A percentile compares a stretch with the other conserved stretches of the same genome.
Conservation (phyloP, 1,140 invertebrate genomes). For the Elymnias hypermnestra region DNA sequence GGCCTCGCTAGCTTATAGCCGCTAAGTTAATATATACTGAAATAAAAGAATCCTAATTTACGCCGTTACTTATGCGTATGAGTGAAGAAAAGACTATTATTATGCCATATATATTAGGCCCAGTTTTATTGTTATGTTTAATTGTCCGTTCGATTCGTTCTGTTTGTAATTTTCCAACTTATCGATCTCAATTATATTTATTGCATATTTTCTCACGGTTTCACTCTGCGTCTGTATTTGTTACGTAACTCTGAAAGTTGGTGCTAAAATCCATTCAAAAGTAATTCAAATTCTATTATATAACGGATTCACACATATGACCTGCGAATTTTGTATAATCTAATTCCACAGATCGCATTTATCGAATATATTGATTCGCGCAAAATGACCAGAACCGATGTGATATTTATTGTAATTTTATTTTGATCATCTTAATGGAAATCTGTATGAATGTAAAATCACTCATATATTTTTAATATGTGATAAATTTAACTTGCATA, state of each 20-base stretch:
- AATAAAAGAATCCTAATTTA: no score
- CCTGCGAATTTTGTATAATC: constrained; percentile 20
- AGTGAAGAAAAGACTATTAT: no score
- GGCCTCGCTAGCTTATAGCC: no score
- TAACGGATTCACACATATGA: constrained; percentile 22
- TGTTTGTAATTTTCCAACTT: constrained; percentile 25
- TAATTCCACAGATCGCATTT: constrained; percentile 16
- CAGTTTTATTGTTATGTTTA: background rate
- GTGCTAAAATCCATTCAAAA: constrained; percentile 28
- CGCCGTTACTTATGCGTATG: no score
- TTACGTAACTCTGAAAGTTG: constrained; percentile 32
- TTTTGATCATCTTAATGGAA: background rate
- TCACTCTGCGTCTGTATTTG: constrained; percentile 17
- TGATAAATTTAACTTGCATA: no score
- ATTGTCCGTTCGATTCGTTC: constrained; percentile 13
- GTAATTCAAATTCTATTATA: constrained; percentile 26
- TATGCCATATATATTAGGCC: no score
- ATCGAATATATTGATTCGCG: constrained; percentile 17
- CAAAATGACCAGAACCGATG: constrained; percentile 10
- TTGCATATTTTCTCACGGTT: constrained; percentile 35
- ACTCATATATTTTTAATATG: background rate
- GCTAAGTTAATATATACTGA: no score
- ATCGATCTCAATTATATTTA: constrained; percentile 34
- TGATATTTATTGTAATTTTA: constrained; percentile 6
- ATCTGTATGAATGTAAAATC: background rate